Conservation (phyloP, 1,140 invertebrate species). For the Lepidotrigona ventralis region DNA sequence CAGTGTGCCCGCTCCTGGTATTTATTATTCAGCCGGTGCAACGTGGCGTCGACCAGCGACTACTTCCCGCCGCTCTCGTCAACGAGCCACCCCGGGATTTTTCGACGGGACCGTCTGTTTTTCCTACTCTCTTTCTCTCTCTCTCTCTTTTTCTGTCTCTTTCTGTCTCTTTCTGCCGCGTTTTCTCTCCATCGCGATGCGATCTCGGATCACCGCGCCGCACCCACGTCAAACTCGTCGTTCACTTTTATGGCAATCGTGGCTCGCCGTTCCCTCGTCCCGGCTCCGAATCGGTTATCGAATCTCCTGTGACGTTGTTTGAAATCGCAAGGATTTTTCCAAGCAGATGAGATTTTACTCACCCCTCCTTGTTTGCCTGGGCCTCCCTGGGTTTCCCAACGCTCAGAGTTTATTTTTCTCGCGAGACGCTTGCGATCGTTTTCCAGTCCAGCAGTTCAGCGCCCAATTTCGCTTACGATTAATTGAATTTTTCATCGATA, state of each 20-base stretch:
- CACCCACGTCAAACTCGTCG: not conserved
- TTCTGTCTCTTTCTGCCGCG: not conserved
- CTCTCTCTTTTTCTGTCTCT: too few relatives aligned
- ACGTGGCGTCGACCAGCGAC: slow-evolving; percentile 36
- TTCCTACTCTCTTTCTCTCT: not conserved
- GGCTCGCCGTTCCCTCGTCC: too few relatives aligned
- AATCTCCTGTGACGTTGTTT: slow-evolving; percentile 4
- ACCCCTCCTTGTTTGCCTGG: not conserved
- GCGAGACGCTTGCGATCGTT: not conserved
- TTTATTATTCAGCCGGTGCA: slow-evolving; percentile 74
- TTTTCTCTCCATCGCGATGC: not conserved
- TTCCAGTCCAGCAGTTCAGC: too few relatives aligned
- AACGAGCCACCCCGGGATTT: slow-evolving; percentile 25
- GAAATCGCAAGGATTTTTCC: not conserved
- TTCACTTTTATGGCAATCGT: slow-evolving; percentile 12
- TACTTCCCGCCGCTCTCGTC: slow-evolving; percentile 16
- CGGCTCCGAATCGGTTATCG: slow-evolving; percentile 11
- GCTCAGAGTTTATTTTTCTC: not conserved
- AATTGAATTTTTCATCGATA: too few relatives aligned
- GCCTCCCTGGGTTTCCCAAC: not conserved
- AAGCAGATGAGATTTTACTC: not conserved
- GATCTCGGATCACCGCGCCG: not conserved
- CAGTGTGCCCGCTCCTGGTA: slow-evolving; percentile 60
- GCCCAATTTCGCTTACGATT: too few relatives aligned
- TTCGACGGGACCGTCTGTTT: slow-evolving; percentile 20